Evolutionary conservation across 2,888 invertebrate species (phyloP).

Genomic region (Eustalomyia histrio): DNA sequence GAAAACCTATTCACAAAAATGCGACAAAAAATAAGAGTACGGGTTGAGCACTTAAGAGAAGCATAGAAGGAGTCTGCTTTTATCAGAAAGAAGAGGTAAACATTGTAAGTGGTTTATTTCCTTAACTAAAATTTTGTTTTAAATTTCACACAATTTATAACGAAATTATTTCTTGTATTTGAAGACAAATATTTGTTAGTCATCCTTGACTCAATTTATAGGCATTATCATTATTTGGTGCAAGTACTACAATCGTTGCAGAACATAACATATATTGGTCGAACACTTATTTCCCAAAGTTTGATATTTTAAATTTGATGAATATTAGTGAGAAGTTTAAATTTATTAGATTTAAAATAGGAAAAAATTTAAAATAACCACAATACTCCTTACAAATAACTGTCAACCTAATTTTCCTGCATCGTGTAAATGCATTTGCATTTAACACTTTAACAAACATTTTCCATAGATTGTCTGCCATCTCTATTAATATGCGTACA

Average conservation of each 20-base stretch:
- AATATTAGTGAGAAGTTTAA: no score
- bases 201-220: constrained; percentile 51
- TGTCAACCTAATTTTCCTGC: not conserved
- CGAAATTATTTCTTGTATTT: constrained; percentile 24
- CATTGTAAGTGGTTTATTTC: constrained; percentile 19
- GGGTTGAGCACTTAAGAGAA: no score
- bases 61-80: no score
- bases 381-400: not conserved
- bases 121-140: not conserved
- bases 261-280: no score
- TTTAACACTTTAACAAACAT: constrained; percentile 31
- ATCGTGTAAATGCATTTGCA: constrained; percentile 30
- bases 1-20: no score
- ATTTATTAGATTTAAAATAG: no score
- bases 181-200: constrained; percentile 31
- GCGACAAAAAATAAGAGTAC: no score
- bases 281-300: no score
- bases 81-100: not conserved
- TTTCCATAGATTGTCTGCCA: constrained; percentile 25
- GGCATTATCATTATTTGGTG: constrained; percentile 18
- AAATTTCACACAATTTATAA: constrained; percentile 52
- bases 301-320: no score
- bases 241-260: constrained; percentile 18
- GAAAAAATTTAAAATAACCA: no score
- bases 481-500: constrained; percentile 17